Conservation (phyloP, 2,888 invertebrate genomes). For the Synanthedon tipuliformis region DNA sequence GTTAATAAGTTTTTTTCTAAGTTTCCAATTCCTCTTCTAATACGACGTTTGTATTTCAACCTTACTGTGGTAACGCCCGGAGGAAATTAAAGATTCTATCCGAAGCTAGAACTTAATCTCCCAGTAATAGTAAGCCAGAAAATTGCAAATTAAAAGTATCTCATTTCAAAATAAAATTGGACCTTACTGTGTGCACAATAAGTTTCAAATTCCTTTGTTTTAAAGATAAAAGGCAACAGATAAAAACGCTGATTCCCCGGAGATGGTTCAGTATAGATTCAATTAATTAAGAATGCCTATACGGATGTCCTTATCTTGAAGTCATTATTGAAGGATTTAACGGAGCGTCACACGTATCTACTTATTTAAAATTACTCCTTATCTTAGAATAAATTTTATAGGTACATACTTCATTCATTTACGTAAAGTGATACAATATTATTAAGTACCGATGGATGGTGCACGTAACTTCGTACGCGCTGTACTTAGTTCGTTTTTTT, state of each 20-base stretch:
- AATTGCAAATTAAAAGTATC: conserved; percentile 61
- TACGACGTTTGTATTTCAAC: not conserved
- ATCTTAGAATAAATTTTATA: too few species aligned
- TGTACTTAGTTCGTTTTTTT: too few species aligned
- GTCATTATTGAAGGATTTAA: conserved; percentile 12
- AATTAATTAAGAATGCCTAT: conserved; percentile 56
- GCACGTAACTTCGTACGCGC: too few species aligned
- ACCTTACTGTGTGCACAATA: conserved; percentile 10
- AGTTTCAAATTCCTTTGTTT: conserved; percentile 12
- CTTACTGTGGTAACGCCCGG: conserved; percentile 33
- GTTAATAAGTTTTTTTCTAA: too few species aligned
- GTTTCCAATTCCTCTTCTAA: too few species aligned
- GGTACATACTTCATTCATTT: too few species aligned
- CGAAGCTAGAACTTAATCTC: conserved; percentile 58
- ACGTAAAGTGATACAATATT: too few species aligned
- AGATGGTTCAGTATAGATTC: conserved; percentile 45
- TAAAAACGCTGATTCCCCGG: conserved; percentile 52
- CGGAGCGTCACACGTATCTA: too few species aligned
- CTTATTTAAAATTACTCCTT: too few species aligned
- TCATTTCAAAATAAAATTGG: conserved; percentile 6
- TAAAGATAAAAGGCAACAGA: conserved; percentile 19
- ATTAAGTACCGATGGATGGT: too few species aligned
- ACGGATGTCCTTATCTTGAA: conserved; percentile 32
- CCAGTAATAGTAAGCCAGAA: conserved; percentile 56
- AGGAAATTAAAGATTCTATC: conserved; percentile 69